phyloP scores from a whole-genome alignment of 2,113 vertebrate genomes.

The Mus musculus region DNA sequence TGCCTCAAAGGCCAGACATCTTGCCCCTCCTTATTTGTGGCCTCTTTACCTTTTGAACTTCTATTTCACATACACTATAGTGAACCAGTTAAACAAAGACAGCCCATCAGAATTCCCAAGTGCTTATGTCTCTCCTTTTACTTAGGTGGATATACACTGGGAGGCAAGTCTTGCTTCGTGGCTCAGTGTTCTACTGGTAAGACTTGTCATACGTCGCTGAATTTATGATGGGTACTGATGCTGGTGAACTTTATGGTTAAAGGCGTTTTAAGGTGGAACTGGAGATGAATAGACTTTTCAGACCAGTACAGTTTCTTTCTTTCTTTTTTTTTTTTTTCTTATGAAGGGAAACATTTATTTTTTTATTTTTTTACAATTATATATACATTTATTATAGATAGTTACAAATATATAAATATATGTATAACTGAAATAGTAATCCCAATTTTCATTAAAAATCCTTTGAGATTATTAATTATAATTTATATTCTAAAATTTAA shows the following conservation, averaged over 20 bases:
- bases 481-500: not conserved
- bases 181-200: not conserved
- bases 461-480: not conserved
- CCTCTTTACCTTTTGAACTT: not conserved
- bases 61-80: not conserved
- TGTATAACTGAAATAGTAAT: not conserved
- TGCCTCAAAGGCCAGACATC: no score
- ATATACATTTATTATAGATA: not conserved
- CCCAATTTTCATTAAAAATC: not conserved
- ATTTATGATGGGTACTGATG: not conserved
- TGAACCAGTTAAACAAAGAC: not conserved
- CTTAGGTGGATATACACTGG: fast-evolving
- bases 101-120: no score
- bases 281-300: not conserved
- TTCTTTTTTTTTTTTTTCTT: no score
- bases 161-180: not conserved
- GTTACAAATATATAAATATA: not conserved
- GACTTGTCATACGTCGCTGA: not conserved
- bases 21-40: fast-evolving
- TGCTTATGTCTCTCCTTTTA: not conserved
- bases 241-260: not conserved
- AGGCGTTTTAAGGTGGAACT: not conserved
- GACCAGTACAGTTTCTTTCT: not conserved
- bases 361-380: not conserved
- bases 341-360: no score